Conservation (phyloP, 2,888 invertebrate genomes). For the Coleophora deauratella region DNA sequence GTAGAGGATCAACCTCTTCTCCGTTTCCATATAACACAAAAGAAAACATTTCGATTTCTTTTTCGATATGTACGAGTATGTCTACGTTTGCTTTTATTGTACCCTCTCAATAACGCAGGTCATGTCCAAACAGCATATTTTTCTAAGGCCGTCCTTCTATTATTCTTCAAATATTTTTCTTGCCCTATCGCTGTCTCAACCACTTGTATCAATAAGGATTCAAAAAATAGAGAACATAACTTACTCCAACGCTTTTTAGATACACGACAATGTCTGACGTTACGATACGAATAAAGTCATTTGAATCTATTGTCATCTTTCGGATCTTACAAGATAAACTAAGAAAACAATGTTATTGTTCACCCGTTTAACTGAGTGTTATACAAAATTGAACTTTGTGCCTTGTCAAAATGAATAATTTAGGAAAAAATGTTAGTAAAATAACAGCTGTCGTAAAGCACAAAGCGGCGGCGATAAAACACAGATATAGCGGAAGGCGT, state of each 20-base stretch:
- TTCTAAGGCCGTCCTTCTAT: constrained; percentile 20
- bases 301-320: constrained; percentile 65
- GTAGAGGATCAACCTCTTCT: too few relatives aligned
- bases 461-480: constrained; percentile 60
- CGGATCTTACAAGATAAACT: constrained; percentile 24
- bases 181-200: constrained; percentile 30
- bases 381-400: constrained; percentile 24
- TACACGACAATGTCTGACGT: constrained; percentile 45
- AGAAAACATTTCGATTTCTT: too few relatives aligned
- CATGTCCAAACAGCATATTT: constrained; percentile 29
- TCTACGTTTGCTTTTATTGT: background rate
- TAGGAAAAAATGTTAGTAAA: constrained; percentile 5
- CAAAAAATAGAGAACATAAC: constrained; percentile 46
- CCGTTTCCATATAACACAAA: too few relatives aligned
- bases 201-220: constrained; percentile 58
- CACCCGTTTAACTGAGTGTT: constrained; percentile 10
- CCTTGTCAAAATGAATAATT: constrained; percentile 14
- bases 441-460: constrained; percentile 25
- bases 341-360: constrained; percentile 26
- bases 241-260: constrained; percentile 41
- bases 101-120: constrained; percentile 12
- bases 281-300: constrained; percentile 60
- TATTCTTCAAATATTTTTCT: constrained; percentile 41
- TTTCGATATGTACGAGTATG: too few relatives aligned
- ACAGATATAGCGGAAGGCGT: constrained; percentile 49